Percentiles rank a stretch among this genome's conserved stretches.
Conservation (phyloP, 2,113 vertebrate genomes). For the Tiliqua scincoides region DNA sequence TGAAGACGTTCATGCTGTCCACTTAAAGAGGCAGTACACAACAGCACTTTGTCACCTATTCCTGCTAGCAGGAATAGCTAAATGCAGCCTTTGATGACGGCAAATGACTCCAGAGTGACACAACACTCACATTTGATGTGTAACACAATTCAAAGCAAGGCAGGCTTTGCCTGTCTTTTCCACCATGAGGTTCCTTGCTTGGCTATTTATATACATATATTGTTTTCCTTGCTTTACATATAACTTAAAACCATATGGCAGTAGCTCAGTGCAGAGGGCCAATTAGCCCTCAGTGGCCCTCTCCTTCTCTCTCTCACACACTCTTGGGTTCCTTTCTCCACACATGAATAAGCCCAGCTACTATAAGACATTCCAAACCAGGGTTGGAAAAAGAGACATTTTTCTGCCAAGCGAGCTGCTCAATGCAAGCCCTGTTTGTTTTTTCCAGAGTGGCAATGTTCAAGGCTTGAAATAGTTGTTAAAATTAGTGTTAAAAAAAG, state of each 20-base stretch:
- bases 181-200: constrained; percentile 40
- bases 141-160: constrained; percentile 53
- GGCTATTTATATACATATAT: constrained; percentile 58
- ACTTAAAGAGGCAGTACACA: too few species aligned
- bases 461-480: constrained; percentile 67
- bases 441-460: constrained; percentile 71
- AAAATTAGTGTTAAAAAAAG: constrained; percentile 68
- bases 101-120: background rate
- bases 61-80: background rate
- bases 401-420: constrained; percentile 49
- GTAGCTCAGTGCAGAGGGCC: constrained; percentile 26
- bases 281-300: constrained; percentile 41
- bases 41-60: too few species aligned
- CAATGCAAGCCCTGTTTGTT: constrained; percentile 74
- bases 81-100: fast-evolving
- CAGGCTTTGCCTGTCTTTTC: constrained; percentile 61
- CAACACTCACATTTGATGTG: constrained; percentile 46
- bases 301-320: background rate
- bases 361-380: constrained; percentile 40
- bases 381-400: background rate
- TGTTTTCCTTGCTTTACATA: constrained; percentile 63
- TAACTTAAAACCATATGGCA: constrained; percentile 70
- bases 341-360: constrained; percentile 42
- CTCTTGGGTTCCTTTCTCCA: fast-evolving
- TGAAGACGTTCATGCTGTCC: too few species aligned